phyloP scores from a whole-genome alignment of 2,888 invertebrate genomes.

The Gandaritis pyraliata region DNA sequence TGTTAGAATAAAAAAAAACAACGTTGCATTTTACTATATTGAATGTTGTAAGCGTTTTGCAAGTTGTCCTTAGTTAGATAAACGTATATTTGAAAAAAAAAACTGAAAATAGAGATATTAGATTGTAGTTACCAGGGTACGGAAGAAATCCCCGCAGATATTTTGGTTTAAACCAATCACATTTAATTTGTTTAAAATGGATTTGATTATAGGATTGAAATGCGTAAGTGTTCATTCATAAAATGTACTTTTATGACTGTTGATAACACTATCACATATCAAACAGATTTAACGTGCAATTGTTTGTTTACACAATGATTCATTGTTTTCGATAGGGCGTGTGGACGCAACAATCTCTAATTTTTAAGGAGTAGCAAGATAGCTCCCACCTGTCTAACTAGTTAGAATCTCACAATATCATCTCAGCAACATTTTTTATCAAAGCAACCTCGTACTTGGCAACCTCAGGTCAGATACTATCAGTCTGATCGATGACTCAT shows the following conservation, averaged over 20 bases:
- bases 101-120: no score
- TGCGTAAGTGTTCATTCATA: background rate
- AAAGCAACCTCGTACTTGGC: background rate
- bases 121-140: no score
- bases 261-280: slow-evolving; percentile 17
- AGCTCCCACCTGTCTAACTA: no score
- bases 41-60: background rate
- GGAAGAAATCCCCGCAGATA: no score
- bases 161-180: no score
- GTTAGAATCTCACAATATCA: no score
- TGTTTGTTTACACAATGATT: slow-evolving; percentile 8
- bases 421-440: background rate
- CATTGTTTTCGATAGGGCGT: background rate
- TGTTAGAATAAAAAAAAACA: background rate
- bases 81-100: no score
- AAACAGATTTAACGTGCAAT: background rate
- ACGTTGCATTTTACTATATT: background rate
- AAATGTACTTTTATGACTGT: background rate
- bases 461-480: slow-evolving; percentile 22
- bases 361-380: no score
- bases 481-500: slow-evolving; percentile 37
- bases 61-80: no score
- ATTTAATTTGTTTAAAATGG: no score
- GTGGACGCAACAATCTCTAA: background rate
- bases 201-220: no score